Evolutionary conservation across 2,797 vertebrate genomes (phyloP).

Genomic region (Zenarchopterus dispar): DNA sequence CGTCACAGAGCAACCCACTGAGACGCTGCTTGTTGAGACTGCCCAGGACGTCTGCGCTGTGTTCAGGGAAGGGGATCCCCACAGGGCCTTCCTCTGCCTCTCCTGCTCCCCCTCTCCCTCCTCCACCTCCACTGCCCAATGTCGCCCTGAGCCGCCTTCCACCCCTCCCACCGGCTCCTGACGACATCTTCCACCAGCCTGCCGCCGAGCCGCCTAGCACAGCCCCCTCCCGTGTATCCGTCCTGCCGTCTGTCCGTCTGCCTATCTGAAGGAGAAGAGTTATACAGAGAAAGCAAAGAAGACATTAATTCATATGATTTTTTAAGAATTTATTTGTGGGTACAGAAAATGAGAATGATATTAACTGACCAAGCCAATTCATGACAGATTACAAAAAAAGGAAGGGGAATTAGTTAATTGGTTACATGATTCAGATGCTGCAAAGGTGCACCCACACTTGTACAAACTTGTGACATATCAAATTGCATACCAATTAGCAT

Average conservation of each 20-base stretch:
- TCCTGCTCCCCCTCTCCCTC: slow-evolving; percentile 67
- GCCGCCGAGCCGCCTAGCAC: slow-evolving; percentile 87
- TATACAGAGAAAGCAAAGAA: slow-evolving; percentile 15
- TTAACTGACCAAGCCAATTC: slow-evolving; percentile 6
- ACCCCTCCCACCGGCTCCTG: slow-evolving; percentile 86
- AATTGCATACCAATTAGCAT: background rate
- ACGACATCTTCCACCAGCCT: slow-evolving; percentile 91
- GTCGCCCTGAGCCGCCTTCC: slow-evolving; percentile 79
- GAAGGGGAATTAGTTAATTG: too few species aligned
- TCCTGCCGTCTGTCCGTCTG: slow-evolving; percentile 87
- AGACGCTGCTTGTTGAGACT: slow-evolving; percentile 95
- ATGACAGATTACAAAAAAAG: too few species aligned
- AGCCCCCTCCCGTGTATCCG: slow-evolving; percentile 86
- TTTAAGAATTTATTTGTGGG: slow-evolving; percentile 22
- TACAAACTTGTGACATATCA: slow-evolving; percentile 2
- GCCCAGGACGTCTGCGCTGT: slow-evolving; percentile 96
- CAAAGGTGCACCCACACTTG: background rate
- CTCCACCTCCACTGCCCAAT: slow-evolving; percentile 62
- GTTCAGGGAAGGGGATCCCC: slow-evolving; percentile 98
- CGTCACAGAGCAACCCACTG: slow-evolving; percentile 93
- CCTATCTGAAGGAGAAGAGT: slow-evolving; percentile 73
- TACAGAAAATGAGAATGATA: slow-evolving; percentile 31
- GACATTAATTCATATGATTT: too few species aligned
- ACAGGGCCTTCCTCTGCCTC: slow-evolving; percentile 93
- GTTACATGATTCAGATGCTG: background rate